Percentiles rank a stretch among this genome's conserved stretches.
Evolutionary conservation across 2,113 vertebrate genomes (phyloP).

Genomic region (Rhagologus leucostigma): DNA sequence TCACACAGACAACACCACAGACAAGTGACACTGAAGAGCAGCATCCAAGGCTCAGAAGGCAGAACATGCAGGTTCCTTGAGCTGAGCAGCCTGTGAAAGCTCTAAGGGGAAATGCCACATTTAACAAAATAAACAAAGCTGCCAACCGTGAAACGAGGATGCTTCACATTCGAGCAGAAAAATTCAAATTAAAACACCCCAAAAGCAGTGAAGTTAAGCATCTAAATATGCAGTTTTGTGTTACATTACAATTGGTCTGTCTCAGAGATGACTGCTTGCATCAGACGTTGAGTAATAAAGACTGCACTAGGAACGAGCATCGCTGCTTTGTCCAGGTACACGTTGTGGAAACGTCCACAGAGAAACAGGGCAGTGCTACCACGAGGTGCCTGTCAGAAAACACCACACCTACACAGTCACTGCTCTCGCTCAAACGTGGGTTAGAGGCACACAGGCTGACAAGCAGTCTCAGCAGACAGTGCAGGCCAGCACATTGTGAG

Average conservation of each 20-base stretch:
- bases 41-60: neutral
- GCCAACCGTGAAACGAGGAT: neutral
- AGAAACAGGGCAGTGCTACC: neutral
- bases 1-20: neutral
- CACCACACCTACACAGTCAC: neutral
- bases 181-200: neutral
- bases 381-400: neutral
- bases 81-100: neutral
- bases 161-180: neutral
- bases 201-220: neutral
- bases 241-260: neutral
- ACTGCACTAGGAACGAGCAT: neutral
- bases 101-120: neutral
- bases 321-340: neutral
- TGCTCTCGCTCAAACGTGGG: neutral
- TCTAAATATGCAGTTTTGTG: neutral
- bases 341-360: fast-evolving
- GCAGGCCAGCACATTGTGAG: neutral
- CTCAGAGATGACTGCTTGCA: neutral
- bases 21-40: neutral
- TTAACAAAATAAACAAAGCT: constrained; percentile 2
- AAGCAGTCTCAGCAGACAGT: neutral
- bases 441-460: neutral
- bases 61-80: neutral
- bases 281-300: neutral